Evolutionary conservation across 1,140 invertebrate genomes (phyloP).

Genomic region (Nasonia longicornis): DNA sequence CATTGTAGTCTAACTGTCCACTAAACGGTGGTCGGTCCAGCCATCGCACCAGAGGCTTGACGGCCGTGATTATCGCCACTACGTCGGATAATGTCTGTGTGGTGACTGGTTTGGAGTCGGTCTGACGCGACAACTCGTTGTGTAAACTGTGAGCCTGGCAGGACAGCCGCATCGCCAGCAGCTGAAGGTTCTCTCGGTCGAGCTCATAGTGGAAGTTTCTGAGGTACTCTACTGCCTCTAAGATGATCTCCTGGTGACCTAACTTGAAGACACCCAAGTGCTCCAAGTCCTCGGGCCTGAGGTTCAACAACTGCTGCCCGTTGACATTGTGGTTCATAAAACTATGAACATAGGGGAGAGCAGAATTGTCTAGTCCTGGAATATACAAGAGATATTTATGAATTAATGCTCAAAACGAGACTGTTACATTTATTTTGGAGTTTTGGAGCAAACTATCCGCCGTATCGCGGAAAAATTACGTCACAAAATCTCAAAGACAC

Average conservation of each 20-base stretch:
- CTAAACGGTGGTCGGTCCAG: slow-evolving; percentile 83
- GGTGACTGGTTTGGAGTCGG: slow-evolving; percentile 78
- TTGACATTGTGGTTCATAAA: slow-evolving; percentile 85
- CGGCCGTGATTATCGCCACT: slow-evolving; percentile 81
- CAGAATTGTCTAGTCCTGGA: slow-evolving; percentile 83
- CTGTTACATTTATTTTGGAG: too few relatives aligned
- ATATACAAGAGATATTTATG: slow-evolving; percentile 21
- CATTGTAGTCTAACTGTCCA: slow-evolving; percentile 77
- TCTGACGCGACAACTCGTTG: slow-evolving; percentile 75
- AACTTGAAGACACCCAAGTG: slow-evolving; percentile 86
- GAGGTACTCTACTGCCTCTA: slow-evolving; percentile 91
- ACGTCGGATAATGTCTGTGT: slow-evolving; percentile 87
- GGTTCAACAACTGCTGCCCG: slow-evolving; percentile 84
- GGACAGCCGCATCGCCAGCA: slow-evolving; percentile 85
- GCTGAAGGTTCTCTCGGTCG: slow-evolving; percentile 90
- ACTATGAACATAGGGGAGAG: slow-evolving; percentile 84
- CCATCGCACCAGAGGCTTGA: slow-evolving; percentile 92
- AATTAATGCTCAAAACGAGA: too few relatives aligned
- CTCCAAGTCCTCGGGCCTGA: slow-evolving; percentile 88
- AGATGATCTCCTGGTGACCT: slow-evolving; percentile 92
- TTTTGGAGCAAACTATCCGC: neutral
- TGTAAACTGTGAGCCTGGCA: slow-evolving; percentile 85
- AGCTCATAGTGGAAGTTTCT: slow-evolving; percentile 91
- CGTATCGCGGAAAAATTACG: neutral
- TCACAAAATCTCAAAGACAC: too few relatives aligned